Evolutionary conservation across 2,113 vertebrate genomes (phyloP).

Genomic region (Artemisiospiza belli): DNA sequence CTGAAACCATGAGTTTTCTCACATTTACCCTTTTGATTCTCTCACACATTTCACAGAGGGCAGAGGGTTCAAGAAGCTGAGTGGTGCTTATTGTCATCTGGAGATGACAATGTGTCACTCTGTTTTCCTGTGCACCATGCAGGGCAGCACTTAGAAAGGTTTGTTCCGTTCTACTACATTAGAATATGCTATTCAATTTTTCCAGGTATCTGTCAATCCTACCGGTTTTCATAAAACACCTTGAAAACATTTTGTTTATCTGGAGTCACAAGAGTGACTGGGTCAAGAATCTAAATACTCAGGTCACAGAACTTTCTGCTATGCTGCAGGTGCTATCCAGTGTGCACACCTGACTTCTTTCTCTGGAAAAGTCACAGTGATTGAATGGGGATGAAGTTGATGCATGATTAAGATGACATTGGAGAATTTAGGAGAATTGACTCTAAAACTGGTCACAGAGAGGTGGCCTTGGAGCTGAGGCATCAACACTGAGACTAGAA

Average conservation of each 20-base stretch:
- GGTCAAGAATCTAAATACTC: background rate
- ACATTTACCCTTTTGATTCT: background rate
- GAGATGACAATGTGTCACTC: background rate
- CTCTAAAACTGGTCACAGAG: background rate
- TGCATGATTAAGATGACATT: background rate
- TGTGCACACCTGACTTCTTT: background rate
- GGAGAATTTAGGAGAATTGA: background rate
- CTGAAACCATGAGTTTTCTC: background rate
- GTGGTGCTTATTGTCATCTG: background rate
- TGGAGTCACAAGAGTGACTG: background rate
- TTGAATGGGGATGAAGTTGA: background rate
- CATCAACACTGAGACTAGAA: background rate
- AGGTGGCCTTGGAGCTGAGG: background rate
- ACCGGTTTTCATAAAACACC: background rate
- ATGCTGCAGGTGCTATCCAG: background rate
- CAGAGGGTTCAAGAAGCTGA: fast-evolving
- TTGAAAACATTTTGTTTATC: background rate
- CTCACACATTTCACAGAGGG: background rate
- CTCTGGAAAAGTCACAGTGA: background rate
- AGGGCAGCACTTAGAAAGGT: background rate
- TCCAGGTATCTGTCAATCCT: background rate
- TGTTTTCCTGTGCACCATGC: background rate
- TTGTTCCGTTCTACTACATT: background rate
- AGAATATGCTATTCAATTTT: background rate
- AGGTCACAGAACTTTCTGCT: background rate